A percentile compares a stretch with the other conserved stretches of the same genome.
These are phyloP conservation scores for Amia ocellicauda DNA, from an alignment of 2,113 vertebrate genomes.

Conservation along the genomic window DNA sequence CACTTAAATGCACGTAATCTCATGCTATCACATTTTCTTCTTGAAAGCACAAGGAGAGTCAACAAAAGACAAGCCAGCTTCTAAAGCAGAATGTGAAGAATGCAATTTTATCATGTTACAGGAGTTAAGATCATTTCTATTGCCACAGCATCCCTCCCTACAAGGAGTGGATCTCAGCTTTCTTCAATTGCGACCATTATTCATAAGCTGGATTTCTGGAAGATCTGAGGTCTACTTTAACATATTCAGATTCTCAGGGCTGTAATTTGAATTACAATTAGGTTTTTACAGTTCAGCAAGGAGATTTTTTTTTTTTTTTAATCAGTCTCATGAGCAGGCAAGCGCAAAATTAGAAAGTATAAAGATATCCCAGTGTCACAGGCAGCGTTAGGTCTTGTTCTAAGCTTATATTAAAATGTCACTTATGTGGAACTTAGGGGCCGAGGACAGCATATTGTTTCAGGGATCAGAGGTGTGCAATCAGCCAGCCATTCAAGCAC, in stretches of 20 bases:
- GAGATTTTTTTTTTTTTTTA: neutral
- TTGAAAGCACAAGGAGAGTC: no score
- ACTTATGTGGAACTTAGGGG: neutral
- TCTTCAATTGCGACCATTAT: neutral
- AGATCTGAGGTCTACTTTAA: conserved; percentile 5
- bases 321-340: neutral
- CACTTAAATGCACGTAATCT: no score
- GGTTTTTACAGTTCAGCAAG: neutral
- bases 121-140: no score
- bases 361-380: neutral
- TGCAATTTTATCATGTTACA: no score
- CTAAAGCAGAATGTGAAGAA: no score
- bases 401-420: neutral
- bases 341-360: conserved; percentile 13
- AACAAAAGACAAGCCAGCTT: no score
- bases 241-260: neutral
- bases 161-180: neutral
- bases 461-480: no score
- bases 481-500: no score
- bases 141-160: no score
- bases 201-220: no score
- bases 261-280: conserved; percentile 17
- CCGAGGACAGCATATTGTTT: no score
- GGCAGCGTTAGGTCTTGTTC: neutral
- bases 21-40: no score